Conservation (phyloP, 2,113 vertebrate species). For the Anarrhichthys ocellatus region DNA sequence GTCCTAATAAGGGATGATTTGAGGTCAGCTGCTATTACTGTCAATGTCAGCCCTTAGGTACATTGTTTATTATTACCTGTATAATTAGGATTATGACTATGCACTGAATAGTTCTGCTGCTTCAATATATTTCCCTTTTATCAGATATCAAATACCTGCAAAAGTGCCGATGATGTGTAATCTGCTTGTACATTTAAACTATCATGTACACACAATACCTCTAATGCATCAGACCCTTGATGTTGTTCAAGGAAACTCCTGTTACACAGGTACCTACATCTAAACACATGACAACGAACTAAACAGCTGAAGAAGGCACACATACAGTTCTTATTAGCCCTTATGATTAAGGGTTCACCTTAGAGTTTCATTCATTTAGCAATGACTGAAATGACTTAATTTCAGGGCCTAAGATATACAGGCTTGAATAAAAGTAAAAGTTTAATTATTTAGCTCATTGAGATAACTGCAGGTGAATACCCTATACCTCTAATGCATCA, state of each 20-base stretch:
- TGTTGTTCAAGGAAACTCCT: not conserved
- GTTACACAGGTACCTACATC: not conserved
- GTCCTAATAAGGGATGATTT: not conserved
- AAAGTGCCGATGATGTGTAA: not conserved
- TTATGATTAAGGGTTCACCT: not conserved
- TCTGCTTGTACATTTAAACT: not conserved
- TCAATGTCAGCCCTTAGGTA: slow-evolving; percentile 1
- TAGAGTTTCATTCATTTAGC: not conserved
- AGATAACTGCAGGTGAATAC: not conserved
- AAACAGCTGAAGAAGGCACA: not conserved
- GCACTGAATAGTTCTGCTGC: not conserved
- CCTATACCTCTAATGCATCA: not conserved
- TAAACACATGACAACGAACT: not conserved
- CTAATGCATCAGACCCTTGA: no score
- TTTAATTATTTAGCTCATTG: not conserved
- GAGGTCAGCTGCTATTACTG: not conserved
- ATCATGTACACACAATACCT: not conserved
- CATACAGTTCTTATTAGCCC: not conserved
- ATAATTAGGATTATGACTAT: slow-evolving; percentile 1
- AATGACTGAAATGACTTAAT: not conserved
- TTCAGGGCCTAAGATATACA: not conserved
- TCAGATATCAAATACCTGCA: not conserved
- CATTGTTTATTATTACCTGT: not conserved
- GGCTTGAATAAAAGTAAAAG: not conserved
- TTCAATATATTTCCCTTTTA: not conserved